Evolutionary conservation across 2,888 invertebrate species (phyloP), one percentile per base, ranked within the genome.

Genomic region (Parelbella ahira): DNA sequence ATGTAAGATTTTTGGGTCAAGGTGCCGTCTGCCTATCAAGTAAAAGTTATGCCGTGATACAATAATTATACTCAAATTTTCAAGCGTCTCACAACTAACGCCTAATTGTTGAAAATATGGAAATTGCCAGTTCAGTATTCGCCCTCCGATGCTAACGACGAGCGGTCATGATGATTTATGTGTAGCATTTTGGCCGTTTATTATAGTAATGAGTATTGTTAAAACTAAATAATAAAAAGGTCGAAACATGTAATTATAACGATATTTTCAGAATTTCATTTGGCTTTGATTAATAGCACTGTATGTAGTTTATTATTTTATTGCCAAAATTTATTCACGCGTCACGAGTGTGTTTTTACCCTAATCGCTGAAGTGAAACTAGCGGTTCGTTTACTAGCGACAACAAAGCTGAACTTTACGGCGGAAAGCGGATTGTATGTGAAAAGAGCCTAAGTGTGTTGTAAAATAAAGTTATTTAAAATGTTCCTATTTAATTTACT

Each of bases 91-190:
- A n/a, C 21, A 38, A 25, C 9, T 30, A 38, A 47, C 49, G 47
- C 53, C 51, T 51, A 58, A 56, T 62, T 78, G 73, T 74, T 70
- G 68, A 66, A 78, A 74, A 74, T 80, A 81, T 81, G 79, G 67
- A 73, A 82, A 80, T 80, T 57, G 55, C 59, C 46, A 51, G 63
- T 65, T 67, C 48, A 54, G 58, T 58, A 58, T 62, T 60, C 56
- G 55, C 54, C 57, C 53, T 54, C 57, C 53, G 54, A 56, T 65
- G 59, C 60, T 68, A 69, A 69, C 68, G 67, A 63, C 65, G 62
- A 60, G 62, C 63, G 57, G 51, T 52, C 52, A 48, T 43, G 53
- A 71, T 81, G 81, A 83, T 81, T 82, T 79, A 82, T 82, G 79
- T 63, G 60, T 55, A 50, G 48, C 54, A 56, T 68, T 71, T 71